Evolutionary conservation across 2,888 invertebrate species (phyloP).

Genomic region (Drosophila hamatofila): DNA sequence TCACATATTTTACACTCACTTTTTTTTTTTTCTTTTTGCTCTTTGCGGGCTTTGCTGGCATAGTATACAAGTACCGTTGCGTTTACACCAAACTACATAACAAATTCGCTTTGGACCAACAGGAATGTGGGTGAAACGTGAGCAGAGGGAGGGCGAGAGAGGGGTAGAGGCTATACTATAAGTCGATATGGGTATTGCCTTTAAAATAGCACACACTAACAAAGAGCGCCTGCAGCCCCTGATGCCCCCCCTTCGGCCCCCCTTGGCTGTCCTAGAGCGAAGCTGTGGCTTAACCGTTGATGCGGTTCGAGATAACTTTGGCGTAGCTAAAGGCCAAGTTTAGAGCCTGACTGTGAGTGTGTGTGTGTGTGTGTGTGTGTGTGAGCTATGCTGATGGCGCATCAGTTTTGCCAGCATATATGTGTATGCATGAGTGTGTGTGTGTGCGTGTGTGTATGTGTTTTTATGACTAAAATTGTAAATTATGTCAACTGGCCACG

Average conservation of each 20-base stretch:
- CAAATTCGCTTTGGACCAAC: slow-evolving; percentile 29
- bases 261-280: neutral
- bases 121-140: neutral
- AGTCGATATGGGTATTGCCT: slow-evolving; percentile 12
- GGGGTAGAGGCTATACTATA: neutral
- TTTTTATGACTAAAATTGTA: slow-evolving; percentile 80
- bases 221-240: neutral
- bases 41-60: slow-evolving; percentile 9
- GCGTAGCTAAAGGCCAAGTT: slow-evolving; percentile 70
- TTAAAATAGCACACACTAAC: slow-evolving; percentile 29
- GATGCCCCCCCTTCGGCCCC: fast-evolving
- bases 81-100: slow-evolving; percentile 33
- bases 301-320: slow-evolving; percentile 74
- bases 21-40: slow-evolving; percentile 10
- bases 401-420: slow-evolving; percentile 48
- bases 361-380: slow-evolving; percentile 29
- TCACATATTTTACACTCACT: slow-evolving; percentile 39
- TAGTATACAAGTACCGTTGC: slow-evolving; percentile 20
- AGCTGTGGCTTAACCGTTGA: slow-evolving; percentile 66
- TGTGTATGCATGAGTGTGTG: slow-evolving; percentile 32
- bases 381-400: slow-evolving; percentile 47
- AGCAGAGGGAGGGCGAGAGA: neutral
- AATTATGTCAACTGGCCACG: slow-evolving; percentile 80
- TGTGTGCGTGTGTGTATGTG: slow-evolving; percentile 33
- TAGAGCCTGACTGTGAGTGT: slow-evolving; percentile 45